Evolutionary conservation across 1,140 invertebrate species (phyloP).

Genomic region (Helicoverpa zea): DNA sequence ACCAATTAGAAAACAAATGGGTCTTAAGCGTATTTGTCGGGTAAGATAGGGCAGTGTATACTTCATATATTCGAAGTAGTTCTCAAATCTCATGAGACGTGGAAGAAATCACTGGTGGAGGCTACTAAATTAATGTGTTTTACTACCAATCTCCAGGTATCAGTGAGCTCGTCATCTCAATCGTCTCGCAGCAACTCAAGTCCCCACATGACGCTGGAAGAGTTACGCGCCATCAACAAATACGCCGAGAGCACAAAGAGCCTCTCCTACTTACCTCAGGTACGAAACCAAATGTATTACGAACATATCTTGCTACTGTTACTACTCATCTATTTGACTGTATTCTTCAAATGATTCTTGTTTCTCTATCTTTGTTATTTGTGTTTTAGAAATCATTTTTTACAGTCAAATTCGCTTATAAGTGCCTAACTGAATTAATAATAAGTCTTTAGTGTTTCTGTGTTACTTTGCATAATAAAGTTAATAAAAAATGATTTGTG

Average conservation of each 20-base stretch:
- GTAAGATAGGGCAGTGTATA: no score
- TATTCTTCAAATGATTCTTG: slow-evolving; percentile 22
- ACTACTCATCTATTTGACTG: neutral
- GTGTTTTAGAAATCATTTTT: slow-evolving; percentile 24
- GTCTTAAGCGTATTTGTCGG: no score
- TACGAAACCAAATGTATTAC: slow-evolving; percentile 72
- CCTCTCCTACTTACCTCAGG: slow-evolving; percentile 96
- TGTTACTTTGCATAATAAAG: no score
- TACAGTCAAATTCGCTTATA: no score
- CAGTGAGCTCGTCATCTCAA: slow-evolving; percentile 89
- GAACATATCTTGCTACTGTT: neutral
- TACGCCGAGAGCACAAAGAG: slow-evolving; percentile 97
- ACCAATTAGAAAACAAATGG: no score
- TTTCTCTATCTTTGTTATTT: slow-evolving; percentile 27
- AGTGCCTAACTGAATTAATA: no score
- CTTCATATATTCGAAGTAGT: no score
- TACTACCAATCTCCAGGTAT: slow-evolving; percentile 74
- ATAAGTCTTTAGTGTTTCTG: no score
- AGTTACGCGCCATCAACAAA: slow-evolving; percentile 94
- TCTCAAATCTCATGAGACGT: no score
- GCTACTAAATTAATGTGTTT: no score
- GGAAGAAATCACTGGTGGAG: no score
- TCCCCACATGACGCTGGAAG: slow-evolving; percentile 93
- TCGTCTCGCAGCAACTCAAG: slow-evolving; percentile 88
- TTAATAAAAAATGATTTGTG: slow-evolving; percentile 1